Percentiles rank a stretch among this genome's conserved stretches.
phyloP scores from a whole-genome alignment of 1,140 invertebrate species.

The Drosophila carrolli region DNA sequence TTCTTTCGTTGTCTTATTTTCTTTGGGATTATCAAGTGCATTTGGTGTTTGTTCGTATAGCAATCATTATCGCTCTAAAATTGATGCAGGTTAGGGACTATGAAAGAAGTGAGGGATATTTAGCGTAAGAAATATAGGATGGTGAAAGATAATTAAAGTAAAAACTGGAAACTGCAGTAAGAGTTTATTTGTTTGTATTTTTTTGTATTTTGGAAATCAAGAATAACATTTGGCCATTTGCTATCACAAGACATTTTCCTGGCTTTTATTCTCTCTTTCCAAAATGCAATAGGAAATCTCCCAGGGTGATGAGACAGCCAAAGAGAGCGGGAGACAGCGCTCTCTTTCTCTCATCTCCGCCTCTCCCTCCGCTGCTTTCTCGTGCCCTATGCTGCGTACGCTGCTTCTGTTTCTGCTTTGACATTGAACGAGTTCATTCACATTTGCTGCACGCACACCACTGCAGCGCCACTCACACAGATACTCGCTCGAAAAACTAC shows the following conservation, averaged over 20 bases:
- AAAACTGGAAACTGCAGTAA: background rate
- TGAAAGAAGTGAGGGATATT: background rate
- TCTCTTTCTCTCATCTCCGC: conserved; percentile 1
- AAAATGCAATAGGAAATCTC: conserved; percentile 12
- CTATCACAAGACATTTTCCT: background rate
- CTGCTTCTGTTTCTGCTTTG: conserved; percentile 67
- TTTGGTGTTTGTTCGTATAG: conserved; percentile 17
- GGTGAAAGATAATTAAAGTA: background rate
- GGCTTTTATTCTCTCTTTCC: background rate
- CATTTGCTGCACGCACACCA: conserved; percentile 62
- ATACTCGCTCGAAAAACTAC: conserved; percentile 64
- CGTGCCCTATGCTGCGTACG: conserved; percentile 70
- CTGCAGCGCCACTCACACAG: conserved; percentile 24
- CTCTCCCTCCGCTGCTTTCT: conserved; percentile 34
- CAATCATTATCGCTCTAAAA: conserved; percentile 34
- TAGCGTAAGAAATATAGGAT: background rate
- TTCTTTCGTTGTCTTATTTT: conserved; percentile 14
- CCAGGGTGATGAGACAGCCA: conserved; percentile 5
- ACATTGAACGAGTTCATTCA: conserved; percentile 85
- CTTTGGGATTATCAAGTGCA: conserved; percentile 59
- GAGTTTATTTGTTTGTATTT: background rate
- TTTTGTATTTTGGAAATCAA: background rate
- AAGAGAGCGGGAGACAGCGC: conserved; percentile 26
- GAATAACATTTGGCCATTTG: background rate
- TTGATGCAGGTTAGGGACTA: conserved; percentile 74